Conservation (phyloP, 1,140 invertebrate species). For the Drosophila pectinifera region DNA sequence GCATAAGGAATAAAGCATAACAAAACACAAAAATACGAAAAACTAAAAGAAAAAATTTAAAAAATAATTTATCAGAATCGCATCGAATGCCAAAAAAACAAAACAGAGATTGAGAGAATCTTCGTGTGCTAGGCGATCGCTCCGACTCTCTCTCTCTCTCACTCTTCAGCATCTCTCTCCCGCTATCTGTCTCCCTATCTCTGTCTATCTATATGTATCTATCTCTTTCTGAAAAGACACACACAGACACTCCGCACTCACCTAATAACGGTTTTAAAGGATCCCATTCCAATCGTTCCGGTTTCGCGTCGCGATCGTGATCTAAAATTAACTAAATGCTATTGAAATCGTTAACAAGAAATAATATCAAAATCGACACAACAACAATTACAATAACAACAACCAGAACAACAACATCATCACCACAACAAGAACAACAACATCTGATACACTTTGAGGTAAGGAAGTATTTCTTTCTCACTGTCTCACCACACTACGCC, state of each 20-base stretch:
- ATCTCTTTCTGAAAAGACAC: slow-evolving; percentile 39
- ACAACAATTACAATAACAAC: slow-evolving; percentile 45
- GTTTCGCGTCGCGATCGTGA: slow-evolving; percentile 42
- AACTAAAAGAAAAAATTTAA: not conserved
- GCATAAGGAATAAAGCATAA: slow-evolving; percentile 46
- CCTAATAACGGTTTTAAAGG: slow-evolving; percentile 55
- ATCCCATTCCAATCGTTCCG: slow-evolving; percentile 39
- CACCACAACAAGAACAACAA: slow-evolving; percentile 34
- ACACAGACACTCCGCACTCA: slow-evolving; percentile 69
- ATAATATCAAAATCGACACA: slow-evolving; percentile 46
- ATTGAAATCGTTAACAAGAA: slow-evolving; percentile 33
- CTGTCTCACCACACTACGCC: slow-evolving; percentile 53
- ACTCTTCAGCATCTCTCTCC: slow-evolving; percentile 27
- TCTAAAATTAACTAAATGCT: slow-evolving; percentile 36
- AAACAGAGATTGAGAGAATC: slow-evolving; percentile 44
- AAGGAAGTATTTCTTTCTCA: slow-evolving; percentile 72
- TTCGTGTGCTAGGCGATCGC: slow-evolving; percentile 46
- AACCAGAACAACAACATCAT: slow-evolving; percentile 26
- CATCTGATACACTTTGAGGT: slow-evolving; percentile 69
- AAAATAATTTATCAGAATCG: slow-evolving; percentile 7
- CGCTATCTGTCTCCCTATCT: slow-evolving; percentile 14
- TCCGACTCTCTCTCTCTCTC: slow-evolving; percentile 25
- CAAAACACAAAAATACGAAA: slow-evolving; percentile 15
- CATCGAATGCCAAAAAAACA: slow-evolving; percentile 11
- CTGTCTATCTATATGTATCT: slow-evolving; percentile 41